A percentile compares a stretch with the other conserved stretches of the same genome.
Conservation (phyloP, 2,888 invertebrate species). For the Phyllotreta cruciferae region DNA sequence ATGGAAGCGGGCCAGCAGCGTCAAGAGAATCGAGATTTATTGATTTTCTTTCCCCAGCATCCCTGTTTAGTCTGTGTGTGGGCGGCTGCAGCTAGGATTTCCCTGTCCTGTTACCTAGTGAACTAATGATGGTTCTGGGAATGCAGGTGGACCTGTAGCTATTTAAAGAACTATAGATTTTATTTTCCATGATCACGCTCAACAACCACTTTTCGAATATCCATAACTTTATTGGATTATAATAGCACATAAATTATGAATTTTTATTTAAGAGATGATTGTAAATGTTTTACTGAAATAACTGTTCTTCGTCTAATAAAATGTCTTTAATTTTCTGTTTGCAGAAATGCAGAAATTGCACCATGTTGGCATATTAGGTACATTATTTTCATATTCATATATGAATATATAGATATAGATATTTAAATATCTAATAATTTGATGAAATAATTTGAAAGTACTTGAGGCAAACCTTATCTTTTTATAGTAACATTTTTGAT, state of each 20-base stretch:
- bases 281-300: neutral
- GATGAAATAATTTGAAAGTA: too few species aligned
- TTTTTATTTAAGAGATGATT: too few species aligned
- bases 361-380: too few species aligned
- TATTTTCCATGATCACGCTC: neutral
- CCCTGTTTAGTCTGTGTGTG: conserved; percentile 19
- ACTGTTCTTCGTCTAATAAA: too few species aligned
- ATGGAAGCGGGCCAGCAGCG: conserved; percentile 18
- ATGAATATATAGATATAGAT: too few species aligned
- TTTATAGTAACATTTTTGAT: too few species aligned
- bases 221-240: neutral
- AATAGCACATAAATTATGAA: too few species aligned
- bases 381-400: too few species aligned
- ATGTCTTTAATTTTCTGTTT: too few species aligned
- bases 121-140: conserved; percentile 21
- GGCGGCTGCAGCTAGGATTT: conserved; percentile 29
- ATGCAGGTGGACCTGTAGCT: conserved; percentile 17
- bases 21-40: conserved; percentile 36
- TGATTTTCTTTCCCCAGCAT: conserved; percentile 39
- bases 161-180: conserved; percentile 16
- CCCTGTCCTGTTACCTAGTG: conserved; percentile 21
- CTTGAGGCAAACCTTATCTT: too few species aligned
- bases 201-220: neutral
- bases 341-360: too few species aligned
- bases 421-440: too few species aligned